Conservation (phyloP, 2,113 vertebrate species). For the Phainopepla nitens region DNA sequence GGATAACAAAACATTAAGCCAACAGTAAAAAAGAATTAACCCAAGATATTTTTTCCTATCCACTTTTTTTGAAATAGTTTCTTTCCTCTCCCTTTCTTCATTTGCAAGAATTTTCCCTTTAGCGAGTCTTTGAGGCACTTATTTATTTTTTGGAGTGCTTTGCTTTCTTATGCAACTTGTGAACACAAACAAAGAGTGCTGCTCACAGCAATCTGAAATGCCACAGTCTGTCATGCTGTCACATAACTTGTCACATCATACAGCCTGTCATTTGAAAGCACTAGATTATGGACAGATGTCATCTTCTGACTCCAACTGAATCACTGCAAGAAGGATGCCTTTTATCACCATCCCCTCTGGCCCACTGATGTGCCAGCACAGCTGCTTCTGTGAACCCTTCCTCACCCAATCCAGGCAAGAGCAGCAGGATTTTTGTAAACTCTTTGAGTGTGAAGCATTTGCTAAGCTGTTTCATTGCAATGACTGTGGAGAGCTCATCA, state of each 20-base stretch:
- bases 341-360: background rate
- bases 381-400: background rate
- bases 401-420: background rate
- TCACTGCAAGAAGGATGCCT: background rate
- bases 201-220: background rate
- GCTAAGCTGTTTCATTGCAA: background rate
- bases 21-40: background rate
- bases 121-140: background rate
- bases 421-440: background rate
- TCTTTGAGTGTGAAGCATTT: background rate
- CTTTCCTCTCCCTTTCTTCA: background rate
- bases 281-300: background rate
- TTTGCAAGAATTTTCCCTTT: background rate
- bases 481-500: background rate
- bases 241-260: background rate
- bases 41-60: background rate
- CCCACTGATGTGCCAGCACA: background rate
- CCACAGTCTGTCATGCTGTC: background rate
- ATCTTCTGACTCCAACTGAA: background rate
- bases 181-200: background rate
- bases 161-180: background rate
- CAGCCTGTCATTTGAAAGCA: background rate
- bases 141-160: background rate
- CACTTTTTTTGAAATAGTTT: background rate
- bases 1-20: background rate